Conservation (phyloP, 2,113 vertebrate genomes). For the Scolopax mira region DNA sequence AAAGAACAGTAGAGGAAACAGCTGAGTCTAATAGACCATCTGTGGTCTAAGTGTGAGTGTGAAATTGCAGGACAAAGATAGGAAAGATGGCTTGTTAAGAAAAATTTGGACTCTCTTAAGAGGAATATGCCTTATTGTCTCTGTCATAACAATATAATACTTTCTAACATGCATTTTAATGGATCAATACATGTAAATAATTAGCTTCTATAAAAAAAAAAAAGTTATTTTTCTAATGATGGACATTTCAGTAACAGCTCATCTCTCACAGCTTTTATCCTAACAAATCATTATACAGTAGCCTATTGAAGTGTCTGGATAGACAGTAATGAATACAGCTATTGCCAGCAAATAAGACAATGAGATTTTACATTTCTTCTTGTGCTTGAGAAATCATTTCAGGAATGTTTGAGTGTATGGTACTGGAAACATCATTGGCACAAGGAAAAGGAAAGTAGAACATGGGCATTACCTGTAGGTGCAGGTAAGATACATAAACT, state of each 20-base stretch:
- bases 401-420: not conserved
- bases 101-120: not conserved
- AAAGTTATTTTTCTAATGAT: not conserved
- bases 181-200: not conserved
- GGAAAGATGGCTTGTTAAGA: not conserved
- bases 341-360: not conserved
- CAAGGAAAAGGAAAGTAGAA: constrained; percentile 9
- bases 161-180: not conserved
- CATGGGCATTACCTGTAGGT: not conserved
- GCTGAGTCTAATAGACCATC: not conserved
- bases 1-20: not conserved
- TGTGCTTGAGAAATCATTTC: not conserved
- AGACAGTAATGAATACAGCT: not conserved
- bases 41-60: not conserved
- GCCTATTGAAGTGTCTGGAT: not conserved
- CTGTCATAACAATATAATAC: not conserved
- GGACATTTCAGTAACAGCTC: not conserved
- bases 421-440: not conserved
- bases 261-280: not conserved
- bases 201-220: not conserved
- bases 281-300: not conserved
- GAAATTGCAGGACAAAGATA: not conserved
- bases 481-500: not conserved
- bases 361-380: not conserved
- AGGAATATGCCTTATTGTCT: not conserved